Percentiles rank a stretch among this genome's conserved stretches.
Evolutionary conservation across 2,113 vertebrate species (phyloP).

Genomic region (Eira barbara): DNA sequence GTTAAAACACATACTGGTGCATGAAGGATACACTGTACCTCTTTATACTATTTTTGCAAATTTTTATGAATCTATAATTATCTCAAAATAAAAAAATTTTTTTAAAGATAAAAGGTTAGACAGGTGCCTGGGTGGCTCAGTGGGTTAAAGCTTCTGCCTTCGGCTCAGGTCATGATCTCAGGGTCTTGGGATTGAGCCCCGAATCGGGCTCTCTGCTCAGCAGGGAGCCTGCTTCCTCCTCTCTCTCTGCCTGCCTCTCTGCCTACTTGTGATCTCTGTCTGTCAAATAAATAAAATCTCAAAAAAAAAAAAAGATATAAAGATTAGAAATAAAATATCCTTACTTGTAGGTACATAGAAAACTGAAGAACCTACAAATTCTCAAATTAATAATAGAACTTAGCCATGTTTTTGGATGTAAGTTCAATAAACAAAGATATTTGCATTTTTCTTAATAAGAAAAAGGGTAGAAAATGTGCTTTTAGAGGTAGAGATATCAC

Average conservation of each 20-base stretch:
- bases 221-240: too few relatives aligned
- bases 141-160: too few relatives aligned
- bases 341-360: background rate
- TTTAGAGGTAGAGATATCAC: background rate
- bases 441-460: background rate
- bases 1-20: background rate
- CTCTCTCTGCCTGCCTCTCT: too few relatives aligned
- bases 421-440: background rate
- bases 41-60: background rate
- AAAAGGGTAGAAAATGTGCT: background rate
- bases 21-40: background rate
- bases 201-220: too few relatives aligned
- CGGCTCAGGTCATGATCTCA: too few relatives aligned
- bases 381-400: background rate
- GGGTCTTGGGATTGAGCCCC: too few relatives aligned
- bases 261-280: too few relatives aligned
- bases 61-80: background rate
- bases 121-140: too few relatives aligned
- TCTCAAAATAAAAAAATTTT: background rate
- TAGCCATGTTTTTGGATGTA: background rate
- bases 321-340: background rate
- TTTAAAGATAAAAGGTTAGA: background rate
- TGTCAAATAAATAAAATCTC: too few relatives aligned
- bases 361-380: background rate
- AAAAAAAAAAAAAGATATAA: background rate